Evolutionary conservation across 2,888 invertebrate genomes (phyloP).

Genomic region (Melieria omissa): DNA sequence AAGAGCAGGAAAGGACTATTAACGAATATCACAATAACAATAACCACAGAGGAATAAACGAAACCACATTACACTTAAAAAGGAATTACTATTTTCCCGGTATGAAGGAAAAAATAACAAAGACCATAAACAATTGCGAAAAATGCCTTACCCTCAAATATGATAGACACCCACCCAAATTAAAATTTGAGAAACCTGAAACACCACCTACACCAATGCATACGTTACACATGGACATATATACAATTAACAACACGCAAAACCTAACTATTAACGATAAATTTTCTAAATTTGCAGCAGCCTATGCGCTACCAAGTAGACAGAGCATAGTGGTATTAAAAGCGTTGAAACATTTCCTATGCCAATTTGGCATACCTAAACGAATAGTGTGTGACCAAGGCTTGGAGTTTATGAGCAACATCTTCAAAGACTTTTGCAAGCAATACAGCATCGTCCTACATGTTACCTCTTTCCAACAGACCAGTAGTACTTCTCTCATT

Average conservation of each 20-base stretch:
- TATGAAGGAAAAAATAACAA: not conserved
- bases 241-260: not conserved
- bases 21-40: not conserved
- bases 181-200: not conserved
- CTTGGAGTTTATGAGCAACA: not conserved
- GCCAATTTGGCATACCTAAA: too few relatives aligned
- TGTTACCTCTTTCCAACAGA: slow-evolving; percentile 5
- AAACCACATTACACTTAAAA: not conserved
- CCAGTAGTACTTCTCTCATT: not conserved
- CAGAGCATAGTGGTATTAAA: not conserved
- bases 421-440: slow-evolving; percentile 1
- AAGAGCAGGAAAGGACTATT: not conserved
- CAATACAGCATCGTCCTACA: not conserved
- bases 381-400: not conserved
- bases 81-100: not conserved
- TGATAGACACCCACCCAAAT: not conserved
- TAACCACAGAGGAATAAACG: slow-evolving; percentile 1
- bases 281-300: slow-evolving; percentile 10
- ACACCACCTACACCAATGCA: not conserved
- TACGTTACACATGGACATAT: not conserved
- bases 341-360: not conserved
- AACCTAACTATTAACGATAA: not conserved
- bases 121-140: not conserved
- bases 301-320: not conserved
- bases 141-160: not conserved